phyloP scores from a whole-genome alignment of 2,888 invertebrate species.

The Ferdinandea cuprea region DNA sequence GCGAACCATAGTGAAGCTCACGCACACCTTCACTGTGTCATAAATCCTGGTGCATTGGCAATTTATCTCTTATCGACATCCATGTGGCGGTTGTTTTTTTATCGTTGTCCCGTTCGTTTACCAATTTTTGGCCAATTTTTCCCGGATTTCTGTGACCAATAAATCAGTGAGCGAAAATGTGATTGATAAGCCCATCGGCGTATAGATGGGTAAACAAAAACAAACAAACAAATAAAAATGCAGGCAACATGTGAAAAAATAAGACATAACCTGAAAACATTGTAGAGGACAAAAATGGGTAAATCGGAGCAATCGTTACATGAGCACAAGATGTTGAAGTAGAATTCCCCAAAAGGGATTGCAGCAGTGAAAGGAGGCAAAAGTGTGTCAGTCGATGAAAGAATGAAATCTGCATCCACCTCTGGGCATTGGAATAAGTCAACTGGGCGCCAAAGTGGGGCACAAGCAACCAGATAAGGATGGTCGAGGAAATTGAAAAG shows the following conservation, averaged over 20 bases:
- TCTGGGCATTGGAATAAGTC: conserved; percentile 46
- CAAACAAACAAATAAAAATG: conserved; percentile 2
- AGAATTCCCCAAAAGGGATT: conserved; percentile 55
- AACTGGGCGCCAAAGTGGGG: conserved; percentile 44
- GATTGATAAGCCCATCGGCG: conserved; percentile 61
- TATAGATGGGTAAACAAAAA: conserved; percentile 24
- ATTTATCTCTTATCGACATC: conserved; percentile 67
- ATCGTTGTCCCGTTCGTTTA: not conserved
- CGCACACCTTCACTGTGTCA: conserved; percentile 54
- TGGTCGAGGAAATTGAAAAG: conserved; percentile 23
- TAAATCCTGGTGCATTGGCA: conserved; percentile 54
- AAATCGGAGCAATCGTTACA: conserved; percentile 35
- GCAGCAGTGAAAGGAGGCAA: conserved; percentile 51
- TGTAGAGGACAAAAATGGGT: conserved; percentile 7
- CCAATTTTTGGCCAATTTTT: conserved; percentile 53
- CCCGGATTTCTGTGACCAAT: conserved; percentile 53
- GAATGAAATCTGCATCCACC: conserved; percentile 42
- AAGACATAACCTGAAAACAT: conserved; percentile 40
- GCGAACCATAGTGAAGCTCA: conserved; percentile 38
- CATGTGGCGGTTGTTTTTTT: conserved; percentile 28
- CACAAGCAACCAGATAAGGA: not conserved
- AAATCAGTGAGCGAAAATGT: conserved; percentile 69
- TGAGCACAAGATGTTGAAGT: conserved; percentile 33
- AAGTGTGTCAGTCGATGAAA: conserved; percentile 62
- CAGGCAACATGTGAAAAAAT: conserved; percentile 9